A percentile compares a stretch with the other conserved stretches of the same genome.
Conservation (phyloP, 92 coral and sea anemone species). For the Phenganax stokvisi region DNA sequence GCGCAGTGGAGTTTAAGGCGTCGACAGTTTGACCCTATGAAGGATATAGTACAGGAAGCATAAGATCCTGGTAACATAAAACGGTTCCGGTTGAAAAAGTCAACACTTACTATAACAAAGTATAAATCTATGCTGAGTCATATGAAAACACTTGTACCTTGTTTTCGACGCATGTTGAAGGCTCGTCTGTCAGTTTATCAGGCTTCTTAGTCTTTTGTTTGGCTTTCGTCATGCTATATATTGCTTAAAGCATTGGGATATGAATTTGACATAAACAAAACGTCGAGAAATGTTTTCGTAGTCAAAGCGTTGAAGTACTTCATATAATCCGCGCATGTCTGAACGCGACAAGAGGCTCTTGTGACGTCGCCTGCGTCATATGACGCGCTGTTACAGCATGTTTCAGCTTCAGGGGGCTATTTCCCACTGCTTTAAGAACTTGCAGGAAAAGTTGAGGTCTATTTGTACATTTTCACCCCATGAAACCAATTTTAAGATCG, state of each 20-base stretch:
- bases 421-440: too few relatives aligned
- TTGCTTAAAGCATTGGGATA: not conserved
- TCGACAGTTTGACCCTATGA: slow-evolving; percentile 4
- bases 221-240: slow-evolving; percentile 75
- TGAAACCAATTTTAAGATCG: too few relatives aligned
- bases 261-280: not conserved
- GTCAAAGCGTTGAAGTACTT: not conserved
- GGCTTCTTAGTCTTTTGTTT: slow-evolving; percentile 82
- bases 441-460: too few relatives aligned
- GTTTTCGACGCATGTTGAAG: slow-evolving; percentile 52
- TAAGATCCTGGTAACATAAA: not conserved
- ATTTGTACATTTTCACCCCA: too few relatives aligned
- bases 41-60: not conserved
- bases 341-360: not conserved
- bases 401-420: too few relatives aligned
- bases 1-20: not conserved
- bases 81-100: not conserved
- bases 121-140: not conserved
- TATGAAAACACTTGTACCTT: slow-evolving; percentile 48
- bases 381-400: not conserved
- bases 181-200: slow-evolving; percentile 66
- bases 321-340: slow-evolving; percentile 7
- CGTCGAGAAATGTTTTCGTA: slow-evolving; percentile 1
- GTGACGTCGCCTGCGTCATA: slow-evolving; percentile 14
- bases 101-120: not conserved